Evolutionary conservation across 2,888 invertebrate species (phyloP).

Genomic region (Melitaea athalia): DNA sequence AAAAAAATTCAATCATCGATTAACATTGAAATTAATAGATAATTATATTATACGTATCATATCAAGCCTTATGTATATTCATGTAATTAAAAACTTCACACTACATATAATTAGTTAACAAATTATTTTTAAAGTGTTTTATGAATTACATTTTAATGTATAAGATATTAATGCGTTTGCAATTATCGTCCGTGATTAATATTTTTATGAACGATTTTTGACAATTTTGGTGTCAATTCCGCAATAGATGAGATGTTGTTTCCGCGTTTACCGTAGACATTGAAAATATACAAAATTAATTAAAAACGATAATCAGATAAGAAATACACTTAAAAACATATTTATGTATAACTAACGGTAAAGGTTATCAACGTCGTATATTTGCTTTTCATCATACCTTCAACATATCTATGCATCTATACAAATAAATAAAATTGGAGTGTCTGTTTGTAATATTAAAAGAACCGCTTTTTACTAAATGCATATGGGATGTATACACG

Average conservation of each 20-base stretch:
- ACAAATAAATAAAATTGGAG: no score
- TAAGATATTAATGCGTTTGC: background rate
- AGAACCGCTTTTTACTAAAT: no score
- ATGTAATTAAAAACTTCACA: background rate
- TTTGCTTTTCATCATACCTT: background rate
- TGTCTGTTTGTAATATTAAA: no score
- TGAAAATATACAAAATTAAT: conserved; percentile 8
- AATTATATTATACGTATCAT: no score
- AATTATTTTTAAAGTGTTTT: background rate
- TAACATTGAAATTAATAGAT: no score
- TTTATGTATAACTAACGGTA: background rate
- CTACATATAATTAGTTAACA: background rate
- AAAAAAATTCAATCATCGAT: no score
- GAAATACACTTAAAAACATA: background rate
- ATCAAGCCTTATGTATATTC: background rate
- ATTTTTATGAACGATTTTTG: background rate
- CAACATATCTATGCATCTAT: no score
- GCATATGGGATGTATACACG: no score
- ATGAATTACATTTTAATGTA: background rate
- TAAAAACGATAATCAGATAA: background rate
- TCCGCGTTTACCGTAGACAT: conserved; percentile 1
- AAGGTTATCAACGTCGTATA: conserved; percentile 10
- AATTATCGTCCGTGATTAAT: background rate
- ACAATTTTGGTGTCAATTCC: background rate
- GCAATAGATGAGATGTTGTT: background rate